These are phyloP conservation scores for Laterallus jamaicensis DNA, from an alignment of 2,113 vertebrate species.

Conservation along the genomic window DNA sequence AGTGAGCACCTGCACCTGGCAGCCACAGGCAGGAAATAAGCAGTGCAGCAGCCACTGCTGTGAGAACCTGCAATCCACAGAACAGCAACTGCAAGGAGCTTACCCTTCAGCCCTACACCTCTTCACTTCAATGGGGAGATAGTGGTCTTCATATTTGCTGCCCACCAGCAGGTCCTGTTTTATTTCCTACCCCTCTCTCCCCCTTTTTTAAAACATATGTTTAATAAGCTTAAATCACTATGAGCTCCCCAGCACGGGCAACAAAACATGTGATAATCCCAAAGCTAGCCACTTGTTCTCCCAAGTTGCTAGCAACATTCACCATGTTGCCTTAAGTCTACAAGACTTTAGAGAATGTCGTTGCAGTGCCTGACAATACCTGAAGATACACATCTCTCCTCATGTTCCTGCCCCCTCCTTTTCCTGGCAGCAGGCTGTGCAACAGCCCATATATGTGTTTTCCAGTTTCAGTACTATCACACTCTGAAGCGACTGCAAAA, in stretches of 20 bases:
- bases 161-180: neutral
- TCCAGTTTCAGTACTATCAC: neutral
- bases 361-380: too few species aligned
- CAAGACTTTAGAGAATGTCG: neutral
- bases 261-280: neutral
- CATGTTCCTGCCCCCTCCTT: neutral
- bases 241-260: accelerated
- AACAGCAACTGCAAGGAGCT: neutral
- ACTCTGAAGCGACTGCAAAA: neutral
- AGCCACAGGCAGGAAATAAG: neutral
- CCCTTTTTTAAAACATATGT: accelerated
- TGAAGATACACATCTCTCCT: neutral
- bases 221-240: neutral
- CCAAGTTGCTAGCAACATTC: neutral
- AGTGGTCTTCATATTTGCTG: neutral
- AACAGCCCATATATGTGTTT: neutral
- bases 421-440: neutral
- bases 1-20: neutral
- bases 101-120: neutral
- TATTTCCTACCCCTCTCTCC: too few species aligned
- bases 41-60: neutral
- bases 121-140: neutral
- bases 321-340: neutral
- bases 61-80: neutral
- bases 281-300: neutral